Evolutionary conservation across 2,888 invertebrate species (phyloP), one percentile per base, ranked within the genome.

Genomic region (Pseudococcus jackbeardsleyi): DNA sequence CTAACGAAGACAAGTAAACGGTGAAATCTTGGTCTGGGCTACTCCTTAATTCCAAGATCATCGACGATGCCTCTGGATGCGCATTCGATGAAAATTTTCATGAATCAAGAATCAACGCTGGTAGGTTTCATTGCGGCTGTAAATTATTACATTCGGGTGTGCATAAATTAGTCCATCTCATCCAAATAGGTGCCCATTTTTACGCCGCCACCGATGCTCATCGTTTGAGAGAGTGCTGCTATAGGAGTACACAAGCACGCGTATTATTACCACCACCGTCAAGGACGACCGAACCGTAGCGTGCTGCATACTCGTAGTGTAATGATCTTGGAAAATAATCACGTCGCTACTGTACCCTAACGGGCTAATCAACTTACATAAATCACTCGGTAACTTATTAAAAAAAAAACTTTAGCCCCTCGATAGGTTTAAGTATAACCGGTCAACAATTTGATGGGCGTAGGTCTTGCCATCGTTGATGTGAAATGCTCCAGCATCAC

Each of bases 361-460:
- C 79, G 79, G 72, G 79, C 79, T 82, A 82, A 82, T 82, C 79
- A 82, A 82, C 79, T 82, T 46, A 82, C 79, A 82, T 82, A 82
- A 82, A 82, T 82, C 79, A 82, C 79, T 46, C 33, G 72, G 33
- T 72, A 82, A 46, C 79, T 82, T 82, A 82, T 82, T 82, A 82
- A 82, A 79, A 64, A 64, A 59, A 64, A 64, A 72, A 72, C 33
- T 72, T 72, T 72, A 11, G 9, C 72, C 72, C 72, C 72, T 39
- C 33, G 19, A 72, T 72, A 72, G 7, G 64, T 64, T 19, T 64
- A 64, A 15, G 17, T 33, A 72, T 33, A 72, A 72, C 72, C 72
- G 72, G 72, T 72, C 72, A 72, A 72, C 33, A 26, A 72, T 72
- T 72, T 72, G 72, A 72, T 72, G 72, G 72, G 72, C 26, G 33